phyloP scores from a whole-genome alignment of 2,888 invertebrate species.

The Lomographa bimaculata region DNA sequence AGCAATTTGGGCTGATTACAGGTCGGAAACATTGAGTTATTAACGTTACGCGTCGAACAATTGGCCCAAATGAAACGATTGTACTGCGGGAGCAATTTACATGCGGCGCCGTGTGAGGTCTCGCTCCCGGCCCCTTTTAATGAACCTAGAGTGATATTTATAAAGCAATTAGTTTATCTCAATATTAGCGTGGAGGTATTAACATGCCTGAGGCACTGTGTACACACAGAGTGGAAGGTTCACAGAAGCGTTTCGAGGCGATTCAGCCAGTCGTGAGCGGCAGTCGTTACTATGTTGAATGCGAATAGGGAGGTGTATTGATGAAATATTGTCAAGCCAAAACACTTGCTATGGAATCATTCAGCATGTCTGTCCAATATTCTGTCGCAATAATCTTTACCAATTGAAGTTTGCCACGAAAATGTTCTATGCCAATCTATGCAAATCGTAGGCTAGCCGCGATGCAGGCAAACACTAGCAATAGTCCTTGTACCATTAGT shows the following conservation, averaged over 20 bases:
- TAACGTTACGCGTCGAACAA: slow-evolving; percentile 30
- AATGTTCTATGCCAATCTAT: not conserved
- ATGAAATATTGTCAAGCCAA: too few relatives aligned
- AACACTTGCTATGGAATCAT: too few relatives aligned
- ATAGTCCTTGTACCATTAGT: too few relatives aligned
- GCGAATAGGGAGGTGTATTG: too few relatives aligned
- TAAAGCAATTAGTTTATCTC: slow-evolving; percentile 70
- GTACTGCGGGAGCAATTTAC: slow-evolving; percentile 29
- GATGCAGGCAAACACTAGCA: too few relatives aligned
- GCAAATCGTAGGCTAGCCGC: too few relatives aligned
- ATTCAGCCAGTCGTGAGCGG: too few relatives aligned
- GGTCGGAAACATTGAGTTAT: slow-evolving; percentile 33
- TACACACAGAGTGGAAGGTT: slow-evolving; percentile 16
- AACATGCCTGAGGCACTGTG: slow-evolving; percentile 43
- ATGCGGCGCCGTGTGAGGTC: slow-evolving; percentile 42
- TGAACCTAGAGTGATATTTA: slow-evolving; percentile 62
- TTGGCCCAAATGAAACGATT: slow-evolving; percentile 28
- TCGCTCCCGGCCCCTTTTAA: slow-evolving; percentile 46
- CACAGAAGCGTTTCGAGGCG: not conserved
- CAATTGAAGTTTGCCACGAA: too few relatives aligned
- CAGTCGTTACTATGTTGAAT: too few relatives aligned
- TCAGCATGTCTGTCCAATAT: too few relatives aligned
- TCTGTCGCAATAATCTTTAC: too few relatives aligned
- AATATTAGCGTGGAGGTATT: slow-evolving; percentile 59
- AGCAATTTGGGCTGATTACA: slow-evolving; percentile 33